Percentiles rank a stretch among this genome's conserved stretches.
Evolutionary conservation across 2,113 vertebrate species (phyloP).

Genomic region (Entelurus aequoreus): DNA sequence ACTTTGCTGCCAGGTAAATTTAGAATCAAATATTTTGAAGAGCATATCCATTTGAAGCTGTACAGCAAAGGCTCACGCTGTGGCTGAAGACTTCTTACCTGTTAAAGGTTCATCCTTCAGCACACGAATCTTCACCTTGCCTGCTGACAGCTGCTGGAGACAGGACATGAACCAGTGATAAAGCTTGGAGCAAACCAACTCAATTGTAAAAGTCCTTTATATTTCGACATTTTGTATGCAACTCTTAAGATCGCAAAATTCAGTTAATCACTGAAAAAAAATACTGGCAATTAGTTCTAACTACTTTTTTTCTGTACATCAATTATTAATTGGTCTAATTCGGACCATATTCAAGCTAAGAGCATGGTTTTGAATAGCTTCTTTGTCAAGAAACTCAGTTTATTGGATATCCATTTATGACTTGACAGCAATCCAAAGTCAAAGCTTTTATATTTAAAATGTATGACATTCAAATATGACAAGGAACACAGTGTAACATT

Average conservation of each 20-base stretch:
- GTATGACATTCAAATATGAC: neutral
- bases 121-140: constrained; percentile 80
- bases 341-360: too few species aligned
- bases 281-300: neutral
- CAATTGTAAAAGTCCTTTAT: neutral
- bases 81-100: constrained; percentile 47
- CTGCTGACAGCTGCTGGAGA: constrained; percentile 72
- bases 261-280: neutral
- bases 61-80: constrained; percentile 9
- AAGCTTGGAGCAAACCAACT: neutral
- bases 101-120: constrained; percentile 73
- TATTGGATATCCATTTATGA: neutral
- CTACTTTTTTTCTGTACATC: neutral
- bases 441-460: neutral
- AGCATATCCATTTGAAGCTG: neutral
- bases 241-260: neutral
- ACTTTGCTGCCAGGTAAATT: neutral
- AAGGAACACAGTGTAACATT: neutral
- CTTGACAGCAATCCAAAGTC: neutral
- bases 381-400: neutral
- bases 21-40: neutral
- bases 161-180: constrained; percentile 17
- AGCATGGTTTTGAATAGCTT: neutral
- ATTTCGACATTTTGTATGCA: neutral
- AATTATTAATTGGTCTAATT: too few species aligned